phyloP scores from a whole-genome alignment of 2,888 invertebrate genomes.

The Perizoma affinitatum region DNA sequence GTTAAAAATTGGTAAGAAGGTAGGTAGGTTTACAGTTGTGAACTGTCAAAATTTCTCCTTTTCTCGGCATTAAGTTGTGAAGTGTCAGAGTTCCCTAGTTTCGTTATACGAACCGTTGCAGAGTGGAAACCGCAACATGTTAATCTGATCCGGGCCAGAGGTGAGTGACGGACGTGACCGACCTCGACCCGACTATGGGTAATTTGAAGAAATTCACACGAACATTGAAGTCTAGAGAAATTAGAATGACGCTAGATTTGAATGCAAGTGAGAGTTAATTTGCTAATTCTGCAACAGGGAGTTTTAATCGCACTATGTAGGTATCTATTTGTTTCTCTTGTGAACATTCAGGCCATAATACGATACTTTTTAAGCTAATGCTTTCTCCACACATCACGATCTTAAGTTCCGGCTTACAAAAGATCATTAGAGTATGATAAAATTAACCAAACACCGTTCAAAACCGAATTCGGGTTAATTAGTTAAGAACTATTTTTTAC shows the following conservation, averaged over 20 bases:
- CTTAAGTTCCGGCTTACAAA: conserved; percentile 4
- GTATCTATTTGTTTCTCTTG: too few species aligned
- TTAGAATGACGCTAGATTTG: conserved; percentile 12
- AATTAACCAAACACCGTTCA: conserved; percentile 39
- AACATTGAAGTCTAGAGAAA: conserved; percentile 11
- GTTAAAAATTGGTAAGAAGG: too few species aligned
- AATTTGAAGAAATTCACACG: conserved; percentile 30
- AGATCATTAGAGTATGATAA: conserved; percentile 8
- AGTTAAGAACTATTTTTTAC: conserved; percentile 20
- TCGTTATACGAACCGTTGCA: conserved; percentile 25
- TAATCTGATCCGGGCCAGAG: conserved; percentile 52
- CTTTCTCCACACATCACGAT: conserved; percentile 24
- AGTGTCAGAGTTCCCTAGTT: conserved; percentile 26
- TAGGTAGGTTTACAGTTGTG: too few species aligned
- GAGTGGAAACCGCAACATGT: conserved; percentile 42
- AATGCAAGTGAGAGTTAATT: conserved; percentile 11
- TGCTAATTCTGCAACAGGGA: not conserved
- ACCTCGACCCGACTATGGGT: conserved; percentile 34
- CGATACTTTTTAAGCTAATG: not conserved
- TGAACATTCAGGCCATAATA: too few species aligned
- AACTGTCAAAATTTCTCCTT: not conserved
- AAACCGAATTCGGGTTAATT: conserved; percentile 53
- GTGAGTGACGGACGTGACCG: conserved; percentile 47
- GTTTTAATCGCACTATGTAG: too few species aligned
- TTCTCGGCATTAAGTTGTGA: conserved; percentile 7